Evolutionary conservation across 2,113 vertebrate genomes (phyloP).

Genomic region (Amphiprion percula): DNA sequence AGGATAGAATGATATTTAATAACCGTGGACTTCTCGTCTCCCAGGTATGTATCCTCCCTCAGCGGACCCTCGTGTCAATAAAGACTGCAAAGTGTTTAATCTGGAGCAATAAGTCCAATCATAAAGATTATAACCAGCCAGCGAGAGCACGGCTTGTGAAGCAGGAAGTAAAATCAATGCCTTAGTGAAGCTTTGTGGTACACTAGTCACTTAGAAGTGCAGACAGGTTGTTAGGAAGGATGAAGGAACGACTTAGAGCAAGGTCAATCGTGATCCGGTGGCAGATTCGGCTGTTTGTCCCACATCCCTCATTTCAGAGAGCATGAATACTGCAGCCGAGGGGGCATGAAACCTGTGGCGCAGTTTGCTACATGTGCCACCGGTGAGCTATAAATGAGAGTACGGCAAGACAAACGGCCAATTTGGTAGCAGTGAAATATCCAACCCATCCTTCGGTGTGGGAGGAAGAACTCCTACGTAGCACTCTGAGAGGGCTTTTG

Average conservation of each 20-base stretch:
- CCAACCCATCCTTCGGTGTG: conserved; percentile 49
- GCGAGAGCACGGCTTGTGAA: conserved; percentile 22
- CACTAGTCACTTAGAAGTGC: conserved; percentile 5
- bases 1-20: conserved; percentile 69
- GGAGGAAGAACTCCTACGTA: conserved; percentile 46
- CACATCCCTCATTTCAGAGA: conserved; percentile 24
- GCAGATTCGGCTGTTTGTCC: conserved; percentile 29
- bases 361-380: conserved; percentile 65
- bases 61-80: conserved; percentile 56
- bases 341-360: conserved; percentile 28
- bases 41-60: conserved; percentile 47
- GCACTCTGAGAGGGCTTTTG: conserved; percentile 14
- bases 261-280: conserved; percentile 50
- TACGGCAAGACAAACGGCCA: conserved; percentile 63
- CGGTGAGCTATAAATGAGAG: conserved; percentile 69
- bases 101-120: conserved; percentile 51
- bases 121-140: conserved; percentile 53
- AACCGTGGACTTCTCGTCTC: conserved; percentile 48
- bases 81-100: conserved; percentile 63
- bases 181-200: conserved; percentile 25
- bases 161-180: conserved; percentile 30
- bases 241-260: conserved; percentile 39
- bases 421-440: conserved; percentile 69
- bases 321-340: conserved; percentile 40
- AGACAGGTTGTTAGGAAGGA: conserved; percentile 28